Conservation (phyloP, 2,888 invertebrate genomes). For the Cataglyphis albicans region DNA sequence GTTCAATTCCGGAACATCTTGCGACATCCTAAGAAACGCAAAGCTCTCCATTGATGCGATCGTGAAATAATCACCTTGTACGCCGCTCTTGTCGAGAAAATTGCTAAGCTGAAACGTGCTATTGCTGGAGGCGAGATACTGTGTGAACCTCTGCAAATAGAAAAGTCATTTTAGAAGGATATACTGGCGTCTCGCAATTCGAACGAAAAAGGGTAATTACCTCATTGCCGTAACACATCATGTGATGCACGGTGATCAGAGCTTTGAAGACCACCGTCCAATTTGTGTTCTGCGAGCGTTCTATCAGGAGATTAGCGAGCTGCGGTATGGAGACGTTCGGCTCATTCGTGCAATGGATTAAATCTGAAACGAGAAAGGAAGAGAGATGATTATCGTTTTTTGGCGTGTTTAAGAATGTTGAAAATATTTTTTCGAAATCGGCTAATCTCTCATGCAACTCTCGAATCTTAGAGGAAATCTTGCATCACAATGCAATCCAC, state of each 20-base stretch:
- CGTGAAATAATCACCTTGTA: conserved; percentile 93
- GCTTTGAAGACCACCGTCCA: conserved; percentile 99
- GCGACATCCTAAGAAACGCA: neutral
- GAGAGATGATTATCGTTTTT: neutral
- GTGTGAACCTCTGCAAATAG: conserved; percentile 96
- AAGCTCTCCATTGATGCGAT: neutral
- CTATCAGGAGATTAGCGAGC: conserved; percentile 98
- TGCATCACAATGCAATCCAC: neutral
- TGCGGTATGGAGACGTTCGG: conserved; percentile 99
- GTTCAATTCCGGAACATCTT: conserved; percentile 2
- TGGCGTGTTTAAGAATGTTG: neutral
- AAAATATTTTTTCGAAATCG: neutral
- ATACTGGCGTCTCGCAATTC: neutral
- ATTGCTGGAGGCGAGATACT: conserved; percentile 99
- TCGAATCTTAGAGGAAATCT: neutral
- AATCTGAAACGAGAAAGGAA: conserved; percentile 89
- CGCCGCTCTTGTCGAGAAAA: conserved; percentile 98
- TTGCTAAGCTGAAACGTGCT: conserved; percentile 99
- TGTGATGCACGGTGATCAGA: conserved; percentile 98
- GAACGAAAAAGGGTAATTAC: conserved; percentile 86
- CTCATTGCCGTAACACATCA: conserved; percentile 99
- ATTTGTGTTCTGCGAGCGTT: conserved; percentile 98
- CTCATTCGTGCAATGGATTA: conserved; percentile 99
- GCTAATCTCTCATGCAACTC: neutral
- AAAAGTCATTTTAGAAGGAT: conserved; percentile 39